Evolutionary conservation across 2,113 vertebrate genomes (phyloP), one percentile per base, ranked within the genome.

Genomic region (Mohoua ochrocephala): DNA sequence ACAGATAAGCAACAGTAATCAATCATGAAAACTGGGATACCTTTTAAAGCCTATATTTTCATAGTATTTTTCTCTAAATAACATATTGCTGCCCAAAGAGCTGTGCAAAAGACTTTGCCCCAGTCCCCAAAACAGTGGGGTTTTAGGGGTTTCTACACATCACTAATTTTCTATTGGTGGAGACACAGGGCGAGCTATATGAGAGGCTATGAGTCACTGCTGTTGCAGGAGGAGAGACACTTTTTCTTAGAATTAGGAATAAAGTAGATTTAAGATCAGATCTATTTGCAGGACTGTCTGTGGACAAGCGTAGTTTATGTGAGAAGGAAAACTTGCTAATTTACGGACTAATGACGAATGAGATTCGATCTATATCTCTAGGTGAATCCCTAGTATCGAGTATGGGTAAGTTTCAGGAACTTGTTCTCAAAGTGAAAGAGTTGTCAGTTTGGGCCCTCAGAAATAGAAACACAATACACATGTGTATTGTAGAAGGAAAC

Each of bases 71-170:
- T 54, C 31, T 59, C 47, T 65, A 31, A 75, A 53, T 49, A 41
- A 33, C 4, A 0, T 3, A 41, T 19, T 52, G 1, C 5, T 79
- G 3, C 24, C 14, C 33, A 71, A 30, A 26, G 2, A 83, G 2
- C 8, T 37, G 3, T 56, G 15, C 10, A 69, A 86, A 90, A 77
- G 7, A 5, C 23, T 82, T 70, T 54, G 5, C 9, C 12, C 15
- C 56, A 5, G 15, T 60, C 26, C 11, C 14, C 20, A 42, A 42
- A 91, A 33, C 4, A 33, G 18, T 60, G 22, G 9, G 27, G 24
- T 21, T 64, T 82, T 63, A n/a, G 30, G 4, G 17, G 3, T 71
- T 76, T 79, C 57, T 76, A 33, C 24, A 33, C 5, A 47, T 50
- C 20, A 30, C 1, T 27, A 54, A 57, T 74, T 81, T 44, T 71